These are phyloP conservation scores for Thunnus albacares DNA, from an alignment of 2,797 vertebrate genomes.

Conservation along the genomic window DNA sequence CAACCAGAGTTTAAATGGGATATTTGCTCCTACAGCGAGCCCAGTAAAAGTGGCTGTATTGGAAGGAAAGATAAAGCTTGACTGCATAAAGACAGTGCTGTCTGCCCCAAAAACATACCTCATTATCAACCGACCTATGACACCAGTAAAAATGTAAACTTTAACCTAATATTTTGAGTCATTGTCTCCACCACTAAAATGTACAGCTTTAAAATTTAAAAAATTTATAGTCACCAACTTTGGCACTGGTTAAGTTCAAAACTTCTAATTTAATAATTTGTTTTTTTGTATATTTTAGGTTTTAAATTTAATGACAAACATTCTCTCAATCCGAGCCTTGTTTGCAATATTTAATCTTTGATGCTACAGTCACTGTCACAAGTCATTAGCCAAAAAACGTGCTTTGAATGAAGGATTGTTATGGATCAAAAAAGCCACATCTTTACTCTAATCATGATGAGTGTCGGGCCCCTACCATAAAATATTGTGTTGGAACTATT, in stretches of 20 bases:
- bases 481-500: conserved; percentile 12
- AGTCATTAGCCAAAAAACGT: conserved; percentile 36
- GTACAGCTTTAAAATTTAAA: conserved; percentile 33
- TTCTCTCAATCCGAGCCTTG: conserved; percentile 29
- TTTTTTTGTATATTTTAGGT: conserved; percentile 23
- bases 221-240: conserved; percentile 24
- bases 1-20: conserved; percentile 52
- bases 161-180: conserved; percentile 19
- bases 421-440: background rate
- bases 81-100: conserved; percentile 34
- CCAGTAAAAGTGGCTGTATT: conserved; percentile 45
- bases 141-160: conserved; percentile 10
- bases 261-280: conserved; percentile 31
- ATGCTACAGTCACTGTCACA: conserved; percentile 16
- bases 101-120: conserved; percentile 26
- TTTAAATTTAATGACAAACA: conserved; percentile 12
- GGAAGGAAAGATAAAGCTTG: conserved; percentile 55
- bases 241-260: conserved; percentile 46
- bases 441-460: background rate
- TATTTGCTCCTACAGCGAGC: conserved; percentile 45
- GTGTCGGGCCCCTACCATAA: background rate
- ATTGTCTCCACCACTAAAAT: conserved; percentile 5
- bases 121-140: conserved; percentile 30
- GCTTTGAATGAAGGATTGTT: conserved; percentile 65
- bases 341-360: conserved; percentile 27